Base-by-base conservation (phyloP, 2,797 vertebrate genomes). In the Hydrolagus colliei region DNA sequence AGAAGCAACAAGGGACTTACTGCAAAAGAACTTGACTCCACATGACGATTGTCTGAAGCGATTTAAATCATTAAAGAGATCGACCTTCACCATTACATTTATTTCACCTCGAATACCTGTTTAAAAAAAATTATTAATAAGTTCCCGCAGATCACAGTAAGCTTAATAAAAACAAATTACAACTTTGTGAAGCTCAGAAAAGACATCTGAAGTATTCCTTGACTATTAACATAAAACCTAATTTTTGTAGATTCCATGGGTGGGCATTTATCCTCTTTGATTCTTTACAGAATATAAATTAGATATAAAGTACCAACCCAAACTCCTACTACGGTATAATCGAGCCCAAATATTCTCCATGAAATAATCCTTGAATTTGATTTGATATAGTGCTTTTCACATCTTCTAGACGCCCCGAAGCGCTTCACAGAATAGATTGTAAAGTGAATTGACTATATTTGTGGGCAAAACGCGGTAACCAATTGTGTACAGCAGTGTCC, bases 21-120 rank as follows among this genome's bases (percentile, higher is more conserved):
- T 99, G 93, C 98, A 99, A 90, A 99, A 99, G 92, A 99, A 99
- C 87, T 99, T 99, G 85, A 99, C 96, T 87, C 98, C 98, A 85
- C 98, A 99, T 2, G 98, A 99, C 0, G 98, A 99, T 88, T 99
- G 98, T 88, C 98, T 95, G 89, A 99, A 99, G 86, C 97, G 96
- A 90, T 99, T 99, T 88, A 98, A 92, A 88, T 99, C 98, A 74
- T 99, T 99, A 91, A 99, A 99, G 89, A 99, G 97, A 88, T 99
- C 98, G 86, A 99, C 98, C 92, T 99, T 99, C 88, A 99, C 97
- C 14, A 97, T 92, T 41, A 99, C 96, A 62, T 97, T 99, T 87
- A 99, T 99, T 91, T 99, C 98, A 6, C 98, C 98, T 89, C 98
- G 94, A 87, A 99, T 99, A 90, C 98, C 98, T 99, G 80, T 22